Base-by-base conservation (phyloP, 1,140 invertebrate species). In the Ericerus pela region DNA sequence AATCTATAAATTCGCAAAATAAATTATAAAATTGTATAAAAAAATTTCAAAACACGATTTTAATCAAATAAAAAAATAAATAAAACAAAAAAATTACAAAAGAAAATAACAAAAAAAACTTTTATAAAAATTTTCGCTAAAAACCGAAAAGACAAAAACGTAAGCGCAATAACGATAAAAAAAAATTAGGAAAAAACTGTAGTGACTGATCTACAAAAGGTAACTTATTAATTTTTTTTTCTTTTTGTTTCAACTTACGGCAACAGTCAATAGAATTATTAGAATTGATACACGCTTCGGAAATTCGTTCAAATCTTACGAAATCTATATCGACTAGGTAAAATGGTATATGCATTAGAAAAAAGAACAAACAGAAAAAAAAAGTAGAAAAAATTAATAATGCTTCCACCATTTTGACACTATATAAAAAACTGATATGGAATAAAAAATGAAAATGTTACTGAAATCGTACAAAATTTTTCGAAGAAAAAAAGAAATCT, bases 131-230 rank as follows among this genome's bases (percentile, higher is more conserved):
- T 18, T 16, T 24, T 22, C 41, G 41, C 41, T 47, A 47, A 47
- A 47, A 47, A 3, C 41, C 3, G 14, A 14, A 24, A 47, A 22
- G 26, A 22, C 8, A n/a, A n/a, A n/a, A n/a, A n/a, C n/a, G n/a
- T n/a, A 47, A 47, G 41, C 41, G 41, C 26, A 47, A 47, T 22
- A 47, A 47, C 41, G 41, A 47, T 47, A 47, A 47, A 47, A 38
- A 38, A 38, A 47, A 47, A 24, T 47, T 47, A 47, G 41, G 41
- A 47, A 47, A 33, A 47, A 47, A 47, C 41, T 47, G 41, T 41
- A 41, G 16, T 47, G 41, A 47, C 41, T 47, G 41, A 22, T 47
- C 41, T 47, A 47, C 41, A 47, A 47, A 47, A 47, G 41, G 41
- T 47, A 47, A 47, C 41, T 47, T 47, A 47, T 20, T 47, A 47